Evolutionary conservation across 2,888 invertebrate genomes (phyloP), one percentile per base, ranked within the genome.

Genomic region (Diachrysia chrysitis): DNA sequence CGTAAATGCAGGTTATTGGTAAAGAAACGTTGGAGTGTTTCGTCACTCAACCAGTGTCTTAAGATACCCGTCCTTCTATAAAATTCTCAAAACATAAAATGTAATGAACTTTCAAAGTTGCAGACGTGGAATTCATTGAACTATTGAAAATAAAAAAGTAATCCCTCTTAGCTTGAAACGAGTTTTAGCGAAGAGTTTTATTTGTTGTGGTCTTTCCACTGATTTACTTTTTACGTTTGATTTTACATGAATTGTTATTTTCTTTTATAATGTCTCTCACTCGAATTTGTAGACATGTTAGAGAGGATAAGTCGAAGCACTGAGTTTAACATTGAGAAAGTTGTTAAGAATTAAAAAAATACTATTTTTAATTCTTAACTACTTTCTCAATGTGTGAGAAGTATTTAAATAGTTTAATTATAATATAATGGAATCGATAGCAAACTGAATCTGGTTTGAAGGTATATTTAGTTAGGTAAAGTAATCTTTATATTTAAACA

Each of bases 81-180:
- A 21, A 51, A 19, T 51, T 21, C 48, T 21, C 48, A 35, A 46
- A 53, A 66, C 37, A 25, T 42, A 25, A 65, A 60, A 55, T 58
- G 59, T 63, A 14, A 14, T 25, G 46, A 58, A 57, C 53, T 73
- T 72, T 51, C 48, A 51, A 51, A 51, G 48, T 51, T 73, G 71
- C 62, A 67, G 51, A 62, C 56, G 51, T 23, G 1, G 12, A 68
- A 69, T 53, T 46, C 32, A 53, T 53, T 73, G 63, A 59, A 68
- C 56, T 59, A 12, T 12, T 53, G 16, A 7, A 37, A 37, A 59
- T 17, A 46, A 35, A 42, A n/a, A 42, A 42, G 42, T 48, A 51
- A 17, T 37, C 59, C 56, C 14, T 29, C 19, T 53, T 57, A 19
- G 46, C 58, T 62, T 62, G 6, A 53, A 46, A 53, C 7, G 35